Evolutionary conservation across 2,797 vertebrate species (phyloP).

Genomic region (Hybognathus amarus): DNA sequence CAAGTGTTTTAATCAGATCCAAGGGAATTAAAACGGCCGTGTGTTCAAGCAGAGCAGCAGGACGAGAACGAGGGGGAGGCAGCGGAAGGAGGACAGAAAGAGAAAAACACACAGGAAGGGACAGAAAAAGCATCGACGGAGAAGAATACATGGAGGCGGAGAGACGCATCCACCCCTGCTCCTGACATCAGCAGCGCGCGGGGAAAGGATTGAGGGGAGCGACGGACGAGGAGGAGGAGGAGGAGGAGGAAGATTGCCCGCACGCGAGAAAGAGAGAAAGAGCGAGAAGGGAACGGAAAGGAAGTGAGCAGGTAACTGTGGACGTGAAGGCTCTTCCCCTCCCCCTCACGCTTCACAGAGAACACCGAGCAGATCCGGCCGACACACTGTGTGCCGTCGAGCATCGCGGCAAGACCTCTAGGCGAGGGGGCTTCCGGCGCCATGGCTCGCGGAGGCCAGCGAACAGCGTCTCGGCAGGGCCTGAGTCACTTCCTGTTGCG

Average conservation of each 20-base stretch:
- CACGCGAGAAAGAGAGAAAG: slow-evolving; percentile 27
- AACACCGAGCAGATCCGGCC: slow-evolving; percentile 1
- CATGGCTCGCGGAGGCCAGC: slow-evolving; percentile 70
- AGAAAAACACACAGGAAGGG: slow-evolving; percentile 31
- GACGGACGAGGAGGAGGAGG: slow-evolving; percentile 31
- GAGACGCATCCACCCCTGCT: slow-evolving; percentile 43
- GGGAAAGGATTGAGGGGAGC: slow-evolving; percentile 39
- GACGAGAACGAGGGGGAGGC: slow-evolving; percentile 21
- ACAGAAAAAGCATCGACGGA: slow-evolving; percentile 45
- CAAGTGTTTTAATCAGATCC: slow-evolving; percentile 28
- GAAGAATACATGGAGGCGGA: slow-evolving; percentile 48
- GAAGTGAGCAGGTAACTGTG: slow-evolving; percentile 50
- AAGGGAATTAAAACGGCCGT: slow-evolving; percentile 44
- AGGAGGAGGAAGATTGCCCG: slow-evolving; percentile 31
- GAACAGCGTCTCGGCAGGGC: slow-evolving; percentile 61
- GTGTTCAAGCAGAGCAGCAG: slow-evolving; percentile 32
- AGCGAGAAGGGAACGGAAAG: slow-evolving; percentile 51
- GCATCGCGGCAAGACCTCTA: slow-evolving; percentile 23
- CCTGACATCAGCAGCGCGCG: slow-evolving; percentile 45
- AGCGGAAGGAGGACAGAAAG: slow-evolving; percentile 19
- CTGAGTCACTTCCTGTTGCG: slow-evolving; percentile 84
- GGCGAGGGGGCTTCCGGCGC: slow-evolving; percentile 54
- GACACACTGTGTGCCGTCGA: slow-evolving; percentile 20
- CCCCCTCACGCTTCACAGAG: not conserved
- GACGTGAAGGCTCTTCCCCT: slow-evolving; percentile 56